Base-by-base conservation (phyloP, 2,888 invertebrate genomes). In the Mythimna vitellina region DNA sequence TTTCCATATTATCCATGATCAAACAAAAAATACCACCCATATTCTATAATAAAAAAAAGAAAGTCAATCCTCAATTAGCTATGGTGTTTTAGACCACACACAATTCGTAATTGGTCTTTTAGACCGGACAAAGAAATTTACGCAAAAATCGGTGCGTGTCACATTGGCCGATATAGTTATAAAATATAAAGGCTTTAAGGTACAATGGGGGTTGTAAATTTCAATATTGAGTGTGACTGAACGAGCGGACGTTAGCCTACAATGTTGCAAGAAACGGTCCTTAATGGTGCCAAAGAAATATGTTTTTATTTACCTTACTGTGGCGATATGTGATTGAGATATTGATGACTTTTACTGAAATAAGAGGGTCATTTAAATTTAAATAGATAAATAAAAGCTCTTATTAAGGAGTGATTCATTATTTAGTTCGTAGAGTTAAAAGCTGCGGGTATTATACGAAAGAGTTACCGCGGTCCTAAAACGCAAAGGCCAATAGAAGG, bases 201-300 rank as follows among this genome's bases (percentile, higher is more conserved):
- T 46, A 92, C 92, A 93, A 93, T 91, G 91, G 88, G n/a, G 66
- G 87, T 91, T 92, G 89, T 94, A 94, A 94, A 95, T 94, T 92
- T 92, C 90, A 92, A 92, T 93, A 92, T 94, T 91, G 91, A 89
- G 89, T 89, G 89, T 87, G 91, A 88, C 87, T 82, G 85, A 91
- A 87, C 87, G 49, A 51, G 49, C 81, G 86, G 84, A 80, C 85
- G 81, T 68, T 73, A 77, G 82, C 64, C 66, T 74, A 94, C 93
- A 91, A 86, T 92, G 94, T 94, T 91, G 92, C 89, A 10, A 64
- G 69, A 73, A 68, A 38, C 70, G 88, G 82, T 90, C 90, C 29
- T 4, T 53, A 93, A 88, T 90, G 89, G 87, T 73, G 80, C 32
- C 61, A 85, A 73, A 69, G 17, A 17, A 4, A 49, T 56, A 66